Conservation (phyloP, 2,113 vertebrate genomes). For the Vulpes lagopus region DNA sequence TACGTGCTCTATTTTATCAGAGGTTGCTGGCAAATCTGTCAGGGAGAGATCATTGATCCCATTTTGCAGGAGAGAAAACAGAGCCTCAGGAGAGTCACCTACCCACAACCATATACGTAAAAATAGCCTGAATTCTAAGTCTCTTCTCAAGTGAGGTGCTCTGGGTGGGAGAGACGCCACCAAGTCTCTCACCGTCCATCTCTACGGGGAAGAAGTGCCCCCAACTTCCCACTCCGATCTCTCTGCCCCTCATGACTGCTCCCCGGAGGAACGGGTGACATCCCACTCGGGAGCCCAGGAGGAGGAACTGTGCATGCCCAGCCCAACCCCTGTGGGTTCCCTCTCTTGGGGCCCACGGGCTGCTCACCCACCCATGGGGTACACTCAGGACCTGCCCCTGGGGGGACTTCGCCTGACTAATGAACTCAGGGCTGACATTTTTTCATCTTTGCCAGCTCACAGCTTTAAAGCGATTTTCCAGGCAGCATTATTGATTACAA, state of each 20-base stretch:
- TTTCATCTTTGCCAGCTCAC: not conserved
- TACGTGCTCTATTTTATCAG: not conserved
- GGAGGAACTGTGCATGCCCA: not conserved
- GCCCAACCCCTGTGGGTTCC: not conserved
- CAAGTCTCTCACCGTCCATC: not conserved
- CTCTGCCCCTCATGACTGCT: not conserved
- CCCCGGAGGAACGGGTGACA: not conserved
- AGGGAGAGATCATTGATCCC: not conserved
- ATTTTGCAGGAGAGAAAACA: not conserved
- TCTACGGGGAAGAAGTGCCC: not conserved
- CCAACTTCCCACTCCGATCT: rapidly evolving
- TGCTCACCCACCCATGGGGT: rapidly evolving
- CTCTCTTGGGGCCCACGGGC: not conserved
- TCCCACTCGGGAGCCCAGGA: not conserved
- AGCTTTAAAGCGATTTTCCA: not conserved
- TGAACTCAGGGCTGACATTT: not conserved
- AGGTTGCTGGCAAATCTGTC: not conserved
- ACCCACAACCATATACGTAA: not conserved
- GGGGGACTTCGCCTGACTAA: not conserved
- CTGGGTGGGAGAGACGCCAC: not conserved
- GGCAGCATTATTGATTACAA: not conserved
- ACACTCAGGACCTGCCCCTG: rapidly evolving
- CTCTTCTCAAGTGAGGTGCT: not conserved
- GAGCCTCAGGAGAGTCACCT: not conserved
- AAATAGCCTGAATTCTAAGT: not conserved